These are phyloP conservation scores for Rosalia funebris DNA, from an alignment of 2,888 invertebrate species.

Conservation along the genomic window DNA sequence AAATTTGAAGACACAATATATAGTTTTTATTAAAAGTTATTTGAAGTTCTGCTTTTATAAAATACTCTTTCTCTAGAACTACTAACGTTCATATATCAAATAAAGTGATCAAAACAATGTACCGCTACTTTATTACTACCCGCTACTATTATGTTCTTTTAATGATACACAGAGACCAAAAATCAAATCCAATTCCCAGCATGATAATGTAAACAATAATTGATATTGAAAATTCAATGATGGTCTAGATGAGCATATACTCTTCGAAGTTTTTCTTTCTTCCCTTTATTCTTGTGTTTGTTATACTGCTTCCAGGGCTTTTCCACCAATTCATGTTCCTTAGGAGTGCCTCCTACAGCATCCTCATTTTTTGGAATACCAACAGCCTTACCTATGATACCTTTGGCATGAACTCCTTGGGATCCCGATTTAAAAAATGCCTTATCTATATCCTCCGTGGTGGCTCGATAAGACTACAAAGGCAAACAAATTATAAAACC, in stretches of 20 bases:
- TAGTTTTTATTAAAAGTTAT: no score
- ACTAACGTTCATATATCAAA: no score
- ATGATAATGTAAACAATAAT: neutral
- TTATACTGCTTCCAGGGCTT: conserved; percentile 85
- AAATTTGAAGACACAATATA: no score
- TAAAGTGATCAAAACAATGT: conserved; percentile 2
- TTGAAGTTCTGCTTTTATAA: no score
- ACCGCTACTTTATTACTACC: conserved; percentile 8
- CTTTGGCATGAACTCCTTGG: conserved; percentile 59
- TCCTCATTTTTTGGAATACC: conserved; percentile 3
- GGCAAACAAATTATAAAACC: conserved; percentile 25
- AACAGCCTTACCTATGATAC: conserved; percentile 38
- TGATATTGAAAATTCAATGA: conserved; percentile 65
- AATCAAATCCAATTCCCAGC: neutral
- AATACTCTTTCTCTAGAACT: no score
- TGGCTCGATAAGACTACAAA: conserved; percentile 54
- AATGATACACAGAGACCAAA: neutral
- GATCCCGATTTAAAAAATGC: conserved; percentile 68
- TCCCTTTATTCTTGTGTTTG: conserved; percentile 88
- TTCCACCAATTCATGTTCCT: conserved; percentile 45
- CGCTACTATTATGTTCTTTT: neutral
- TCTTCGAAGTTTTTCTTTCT: conserved; percentile 89
- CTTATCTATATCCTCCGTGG: conserved; percentile 70
- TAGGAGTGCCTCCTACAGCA: neutral
- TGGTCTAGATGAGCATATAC: conserved; percentile 87